These are phyloP conservation scores for Drosophila seclusa DNA, from an alignment of 2,888 invertebrate species.

Conservation along the genomic window DNA sequence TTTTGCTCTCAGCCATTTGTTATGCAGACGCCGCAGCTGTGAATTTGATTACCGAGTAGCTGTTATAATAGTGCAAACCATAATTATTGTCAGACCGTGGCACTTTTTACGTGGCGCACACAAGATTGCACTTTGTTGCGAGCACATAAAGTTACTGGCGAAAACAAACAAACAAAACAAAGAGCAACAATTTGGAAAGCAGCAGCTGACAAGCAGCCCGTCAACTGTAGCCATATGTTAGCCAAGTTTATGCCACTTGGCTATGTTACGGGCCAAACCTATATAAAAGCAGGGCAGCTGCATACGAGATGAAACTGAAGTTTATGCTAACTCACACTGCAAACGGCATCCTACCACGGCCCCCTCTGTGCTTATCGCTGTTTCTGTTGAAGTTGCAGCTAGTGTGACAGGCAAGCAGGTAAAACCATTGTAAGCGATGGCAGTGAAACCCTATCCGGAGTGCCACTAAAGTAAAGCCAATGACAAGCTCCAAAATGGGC, in stretches of 20 bases:
- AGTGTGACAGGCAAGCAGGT: conserved; percentile 32
- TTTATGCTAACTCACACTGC: conserved; percentile 22
- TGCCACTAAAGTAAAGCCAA: conserved; percentile 19
- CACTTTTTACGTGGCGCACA: conserved; percentile 49
- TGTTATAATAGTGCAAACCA: conserved; percentile 45
- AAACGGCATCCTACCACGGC: conserved; percentile 25
- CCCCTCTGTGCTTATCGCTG: conserved; percentile 29
- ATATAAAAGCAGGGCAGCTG: conserved; percentile 33
- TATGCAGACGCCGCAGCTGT: conserved; percentile 35
- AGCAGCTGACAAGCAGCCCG: conserved; percentile 43
- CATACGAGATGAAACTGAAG: conserved; percentile 46
- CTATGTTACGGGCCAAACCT: conserved; percentile 35
- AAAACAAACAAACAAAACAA: conserved; percentile 27
- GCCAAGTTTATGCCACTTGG: conserved; percentile 68
- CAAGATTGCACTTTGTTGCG: conserved; percentile 61
- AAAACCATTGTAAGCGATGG: background rate
- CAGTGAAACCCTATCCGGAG: conserved; percentile 11
- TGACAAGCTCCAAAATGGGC: conserved; percentile 4
- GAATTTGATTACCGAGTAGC: conserved; percentile 66
- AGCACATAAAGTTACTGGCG: conserved; percentile 43
- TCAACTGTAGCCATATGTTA: conserved; percentile 67
- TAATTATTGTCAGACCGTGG: conserved; percentile 69
- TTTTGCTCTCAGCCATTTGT: conserved; percentile 17
- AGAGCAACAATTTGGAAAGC: conserved; percentile 29
- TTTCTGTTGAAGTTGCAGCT: conserved; percentile 15